phyloP scores from a whole-genome alignment of 2,888 invertebrate species.

The Pristionchus fissidentatus region DNA sequence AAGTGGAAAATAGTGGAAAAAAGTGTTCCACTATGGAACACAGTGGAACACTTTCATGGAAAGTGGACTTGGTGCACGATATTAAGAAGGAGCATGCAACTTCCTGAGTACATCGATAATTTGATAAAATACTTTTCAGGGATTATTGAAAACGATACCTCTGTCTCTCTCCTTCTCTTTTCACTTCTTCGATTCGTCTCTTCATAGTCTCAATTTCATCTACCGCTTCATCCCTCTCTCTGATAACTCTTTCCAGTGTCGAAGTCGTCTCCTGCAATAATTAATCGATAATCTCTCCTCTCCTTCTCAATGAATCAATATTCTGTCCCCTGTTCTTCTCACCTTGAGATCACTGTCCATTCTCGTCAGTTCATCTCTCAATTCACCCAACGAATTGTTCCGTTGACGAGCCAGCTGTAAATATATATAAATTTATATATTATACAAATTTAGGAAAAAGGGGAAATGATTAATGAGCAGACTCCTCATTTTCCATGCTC shows the following conservation, averaged over 20 bases:
- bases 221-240: constrained; percentile 47
- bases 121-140: neutral
- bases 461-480: too few relatives aligned
- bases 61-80: too few relatives aligned
- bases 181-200: constrained; percentile 41
- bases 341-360: constrained; percentile 22
- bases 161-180: constrained; percentile 45
- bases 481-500: too few relatives aligned
- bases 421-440: too few relatives aligned
- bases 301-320: neutral
- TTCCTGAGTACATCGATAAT: too few relatives aligned
- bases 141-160: neutral
- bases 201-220: constrained; percentile 42
- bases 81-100: neutral
- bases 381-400: neutral
- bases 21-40: neutral
- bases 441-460: too few relatives aligned
- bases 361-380: constrained; percentile 14
- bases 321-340: too few relatives aligned
- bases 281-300: constrained; percentile 6
- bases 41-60: too few relatives aligned
- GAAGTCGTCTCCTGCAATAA: constrained; percentile 16
- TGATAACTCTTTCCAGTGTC: constrained; percentile 16
- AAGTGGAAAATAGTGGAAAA: neutral
- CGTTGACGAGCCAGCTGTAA: constrained; percentile 40